Percentiles rank a stretch among this genome's conserved stretches.
These are phyloP conservation scores for Hymenochirus boettgeri DNA, from an alignment of 2,113 vertebrate genomes.

Conservation along the genomic window DNA sequence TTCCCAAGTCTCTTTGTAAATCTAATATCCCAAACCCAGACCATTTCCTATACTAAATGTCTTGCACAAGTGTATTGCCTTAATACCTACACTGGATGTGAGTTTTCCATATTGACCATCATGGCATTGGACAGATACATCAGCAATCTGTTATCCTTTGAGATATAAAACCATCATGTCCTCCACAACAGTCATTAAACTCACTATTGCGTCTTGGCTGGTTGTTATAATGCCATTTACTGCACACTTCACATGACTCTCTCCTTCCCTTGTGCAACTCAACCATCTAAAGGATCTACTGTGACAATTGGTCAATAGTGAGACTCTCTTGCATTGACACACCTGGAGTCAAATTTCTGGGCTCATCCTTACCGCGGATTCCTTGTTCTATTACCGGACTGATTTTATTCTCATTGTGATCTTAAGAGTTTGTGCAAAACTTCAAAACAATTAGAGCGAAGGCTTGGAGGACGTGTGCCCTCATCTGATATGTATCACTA, in stretches of 20 bases:
- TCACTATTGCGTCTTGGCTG: background rate
- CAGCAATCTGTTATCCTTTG: background rate
- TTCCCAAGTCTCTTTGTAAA: background rate
- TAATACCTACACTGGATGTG: background rate
- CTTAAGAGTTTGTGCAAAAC: background rate
- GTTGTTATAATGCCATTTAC: background rate
- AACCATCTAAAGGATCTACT: background rate
- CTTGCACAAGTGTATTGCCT: background rate
- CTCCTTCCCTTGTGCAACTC: background rate
- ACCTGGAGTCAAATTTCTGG: no score
- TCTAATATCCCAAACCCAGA: background rate
- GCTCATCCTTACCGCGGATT: no score
- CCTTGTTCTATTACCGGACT: no score
- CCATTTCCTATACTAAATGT: background rate
- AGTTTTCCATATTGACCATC: background rate
- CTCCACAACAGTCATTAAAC: background rate
- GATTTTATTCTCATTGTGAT: background rate
- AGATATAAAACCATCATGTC: conserved; percentile 10
- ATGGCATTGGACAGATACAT: background rate
- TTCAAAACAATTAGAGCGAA: background rate
- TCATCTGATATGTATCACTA: background rate
- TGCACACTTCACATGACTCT: background rate
- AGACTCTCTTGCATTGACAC: background rate
- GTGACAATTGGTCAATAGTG: background rate
- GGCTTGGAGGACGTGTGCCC: background rate